Conservation (phyloP, 2,888 invertebrate genomes). For the Heteromyza rotundicornis region DNA sequence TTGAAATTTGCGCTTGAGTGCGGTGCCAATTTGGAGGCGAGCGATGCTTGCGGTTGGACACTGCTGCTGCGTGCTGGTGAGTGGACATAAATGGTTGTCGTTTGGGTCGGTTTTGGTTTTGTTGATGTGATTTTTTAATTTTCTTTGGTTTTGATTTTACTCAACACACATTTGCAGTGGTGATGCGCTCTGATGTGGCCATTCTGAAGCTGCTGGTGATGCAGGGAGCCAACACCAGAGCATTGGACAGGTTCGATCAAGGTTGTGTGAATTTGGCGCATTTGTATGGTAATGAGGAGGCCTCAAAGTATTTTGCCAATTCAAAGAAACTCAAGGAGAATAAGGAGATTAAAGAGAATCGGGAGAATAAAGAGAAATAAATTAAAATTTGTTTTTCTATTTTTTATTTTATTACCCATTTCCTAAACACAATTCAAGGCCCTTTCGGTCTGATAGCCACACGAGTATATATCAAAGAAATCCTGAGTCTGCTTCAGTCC, state of each 20-base stretch:
- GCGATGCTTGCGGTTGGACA: constrained; percentile 58
- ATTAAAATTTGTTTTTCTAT: too few species aligned
- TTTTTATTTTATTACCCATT: background rate
- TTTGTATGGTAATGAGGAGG: constrained; percentile 47
- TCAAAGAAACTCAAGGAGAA: too few species aligned
- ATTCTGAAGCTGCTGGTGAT: constrained; percentile 54
- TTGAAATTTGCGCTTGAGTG: constrained; percentile 58
- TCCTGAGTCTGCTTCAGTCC: constrained; percentile 53
- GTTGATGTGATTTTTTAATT: constrained; percentile 15
- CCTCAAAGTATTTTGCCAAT: constrained; percentile 47
- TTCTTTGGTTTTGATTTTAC: background rate
- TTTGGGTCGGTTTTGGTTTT: background rate
- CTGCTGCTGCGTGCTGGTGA: constrained; percentile 58
- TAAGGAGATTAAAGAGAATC: too few species aligned
- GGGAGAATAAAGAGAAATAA: too few species aligned
- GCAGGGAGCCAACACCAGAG: constrained; percentile 48
- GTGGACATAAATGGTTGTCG: constrained; percentile 3
- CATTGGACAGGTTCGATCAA: constrained; percentile 46
- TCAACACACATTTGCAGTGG: constrained; percentile 40
- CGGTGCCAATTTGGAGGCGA: constrained; percentile 54
- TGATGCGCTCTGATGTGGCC: constrained; percentile 51
- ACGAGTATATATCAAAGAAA: constrained; percentile 48
- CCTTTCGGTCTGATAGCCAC: constrained; percentile 44
- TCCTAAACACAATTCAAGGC: constrained; percentile 35
- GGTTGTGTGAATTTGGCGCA: constrained; percentile 53